phyloP scores from a whole-genome alignment of 2,888 invertebrate species.

The Crematogaster levior region DNA sequence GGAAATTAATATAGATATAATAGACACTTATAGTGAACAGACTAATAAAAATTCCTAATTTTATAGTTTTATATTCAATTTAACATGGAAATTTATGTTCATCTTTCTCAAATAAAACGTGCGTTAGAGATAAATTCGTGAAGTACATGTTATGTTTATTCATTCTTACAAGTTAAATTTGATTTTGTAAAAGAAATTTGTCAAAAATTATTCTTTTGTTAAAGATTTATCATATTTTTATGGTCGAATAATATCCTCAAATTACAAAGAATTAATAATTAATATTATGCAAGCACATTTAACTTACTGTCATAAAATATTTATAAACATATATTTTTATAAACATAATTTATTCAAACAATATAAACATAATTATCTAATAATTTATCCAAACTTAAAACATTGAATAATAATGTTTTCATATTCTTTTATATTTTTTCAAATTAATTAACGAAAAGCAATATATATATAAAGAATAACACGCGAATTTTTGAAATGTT shows the following conservation, averaged over 20 bases:
- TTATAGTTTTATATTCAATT: background rate
- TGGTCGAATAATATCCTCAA: background rate
- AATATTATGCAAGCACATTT: background rate
- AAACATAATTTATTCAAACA: no score
- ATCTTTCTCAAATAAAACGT: background rate
- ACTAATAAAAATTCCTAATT: background rate
- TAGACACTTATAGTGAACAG: background rate
- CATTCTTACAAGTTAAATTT: background rate
- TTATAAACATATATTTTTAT: background rate
- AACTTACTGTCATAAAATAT: background rate
- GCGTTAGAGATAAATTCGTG: background rate
- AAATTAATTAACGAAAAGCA: background rate
- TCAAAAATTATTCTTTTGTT: no score
- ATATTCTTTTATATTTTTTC: background rate
- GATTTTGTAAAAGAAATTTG: background rate
- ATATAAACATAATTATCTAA: no score
- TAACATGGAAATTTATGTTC: background rate
- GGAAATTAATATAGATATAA: background rate
- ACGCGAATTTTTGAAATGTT: background rate
- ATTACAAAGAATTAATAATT: background rate
- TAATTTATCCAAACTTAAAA: background rate
- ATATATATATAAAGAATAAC: background rate
- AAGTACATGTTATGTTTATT: background rate
- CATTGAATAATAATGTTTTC: background rate
- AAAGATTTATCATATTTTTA: background rate